Evolutionary conservation across 1,140 invertebrate species (phyloP).

Genomic region (Cylas formicarius): DNA sequence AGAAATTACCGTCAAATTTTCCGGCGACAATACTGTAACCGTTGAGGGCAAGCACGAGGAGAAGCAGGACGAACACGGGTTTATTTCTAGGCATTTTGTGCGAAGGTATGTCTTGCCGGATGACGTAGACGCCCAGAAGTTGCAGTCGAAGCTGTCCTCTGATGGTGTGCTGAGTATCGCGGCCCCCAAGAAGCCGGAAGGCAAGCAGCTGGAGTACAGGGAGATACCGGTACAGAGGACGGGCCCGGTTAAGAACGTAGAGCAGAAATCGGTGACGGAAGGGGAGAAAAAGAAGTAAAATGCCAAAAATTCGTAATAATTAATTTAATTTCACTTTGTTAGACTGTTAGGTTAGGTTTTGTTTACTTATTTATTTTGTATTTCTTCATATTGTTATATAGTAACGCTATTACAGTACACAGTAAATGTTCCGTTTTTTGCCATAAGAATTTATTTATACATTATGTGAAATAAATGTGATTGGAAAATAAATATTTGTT

Average conservation of each 20-base stretch:
- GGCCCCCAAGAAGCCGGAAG: conserved; percentile 45
- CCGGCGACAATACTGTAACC: conserved; percentile 55
- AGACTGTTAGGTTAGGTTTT: too few species aligned
- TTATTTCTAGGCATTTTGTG: not conserved
- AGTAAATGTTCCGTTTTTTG: too few species aligned
- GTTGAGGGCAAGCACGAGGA: conserved; percentile 67
- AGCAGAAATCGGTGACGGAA: not conserved
- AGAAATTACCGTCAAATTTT: conserved; percentile 71
- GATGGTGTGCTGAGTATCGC: conserved; percentile 65
- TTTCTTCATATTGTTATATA: too few species aligned
- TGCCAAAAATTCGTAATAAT: too few species aligned
- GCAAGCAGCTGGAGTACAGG: conserved; percentile 10
- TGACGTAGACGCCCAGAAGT: conserved; percentile 54
- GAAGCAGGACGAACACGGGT: conserved; percentile 41
- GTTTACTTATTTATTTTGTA: too few species aligned
- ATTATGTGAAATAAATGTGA: too few species aligned
- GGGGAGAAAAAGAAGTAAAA: too few species aligned
- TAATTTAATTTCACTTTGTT: too few species aligned
- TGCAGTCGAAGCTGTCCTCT: conserved; percentile 60
- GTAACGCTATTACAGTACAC: too few species aligned
- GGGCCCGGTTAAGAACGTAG: conserved; percentile 17
- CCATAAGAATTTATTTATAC: too few species aligned
- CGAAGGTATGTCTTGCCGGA: conserved; percentile 57
- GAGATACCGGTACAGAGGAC: conserved; percentile 25
- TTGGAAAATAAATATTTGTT: too few species aligned